phyloP scores from a whole-genome alignment of 2,113 vertebrate genomes.

The Campylorhamphus procurvoides region DNA sequence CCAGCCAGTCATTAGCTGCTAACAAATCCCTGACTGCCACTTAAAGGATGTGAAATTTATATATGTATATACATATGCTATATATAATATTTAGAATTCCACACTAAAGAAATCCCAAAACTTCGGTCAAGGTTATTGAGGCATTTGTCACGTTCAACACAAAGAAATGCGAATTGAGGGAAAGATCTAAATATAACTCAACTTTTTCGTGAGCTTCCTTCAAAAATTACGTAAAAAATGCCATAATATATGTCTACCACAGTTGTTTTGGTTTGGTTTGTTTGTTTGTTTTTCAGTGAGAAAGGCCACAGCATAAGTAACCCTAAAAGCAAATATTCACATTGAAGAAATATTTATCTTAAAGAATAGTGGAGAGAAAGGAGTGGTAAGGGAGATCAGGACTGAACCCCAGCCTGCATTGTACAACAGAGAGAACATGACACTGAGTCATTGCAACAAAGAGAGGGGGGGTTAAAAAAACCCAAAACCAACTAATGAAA shows the following conservation, averaged over 20 bases:
- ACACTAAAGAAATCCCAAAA: background rate
- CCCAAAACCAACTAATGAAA: background rate
- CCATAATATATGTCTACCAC: background rate
- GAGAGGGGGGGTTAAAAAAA: accelerated
- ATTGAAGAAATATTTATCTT: background rate
- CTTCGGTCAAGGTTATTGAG: background rate
- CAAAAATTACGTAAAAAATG: background rate
- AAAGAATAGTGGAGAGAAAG: background rate
- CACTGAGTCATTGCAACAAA: background rate
- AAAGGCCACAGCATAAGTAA: background rate
- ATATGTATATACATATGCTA: accelerated
- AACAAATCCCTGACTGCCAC: background rate
- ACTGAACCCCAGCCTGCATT: background rate
- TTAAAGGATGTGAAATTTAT: background rate
- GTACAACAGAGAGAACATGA: background rate
- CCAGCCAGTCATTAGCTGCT: background rate
- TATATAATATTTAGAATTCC: background rate
- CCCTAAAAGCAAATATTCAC: background rate
- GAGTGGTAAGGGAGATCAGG: background rate
- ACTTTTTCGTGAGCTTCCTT: background rate
- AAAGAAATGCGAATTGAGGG: background rate
- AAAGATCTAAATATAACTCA: background rate
- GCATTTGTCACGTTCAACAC: background rate
- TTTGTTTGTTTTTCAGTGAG: background rate
- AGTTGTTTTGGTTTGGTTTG: background rate